Conservation (phyloP, 2,797 vertebrate species). For the Otolemur crassicaudatus region DNA sequence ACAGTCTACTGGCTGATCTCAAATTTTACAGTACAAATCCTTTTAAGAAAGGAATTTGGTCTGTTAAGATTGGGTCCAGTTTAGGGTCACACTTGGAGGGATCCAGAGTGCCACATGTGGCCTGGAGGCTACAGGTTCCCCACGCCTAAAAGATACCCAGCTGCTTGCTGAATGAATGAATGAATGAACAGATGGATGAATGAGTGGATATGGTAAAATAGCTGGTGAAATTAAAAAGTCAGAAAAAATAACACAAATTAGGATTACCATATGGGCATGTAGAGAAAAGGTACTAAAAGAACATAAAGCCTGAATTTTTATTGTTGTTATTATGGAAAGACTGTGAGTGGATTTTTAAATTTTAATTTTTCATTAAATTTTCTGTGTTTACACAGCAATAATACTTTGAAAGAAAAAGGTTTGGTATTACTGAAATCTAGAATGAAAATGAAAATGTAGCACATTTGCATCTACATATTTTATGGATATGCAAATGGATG, state of each 20-base stretch:
- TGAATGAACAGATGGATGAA: background rate
- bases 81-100: background rate
- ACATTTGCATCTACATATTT: constrained; percentile 61
- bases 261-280: constrained; percentile 55
- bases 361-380: constrained; percentile 79
- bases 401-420: constrained; percentile 73
- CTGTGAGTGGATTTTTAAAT: constrained; percentile 73
- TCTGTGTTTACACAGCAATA: constrained; percentile 72
- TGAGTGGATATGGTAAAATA: background rate
- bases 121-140: background rate
- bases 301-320: constrained; percentile 53
- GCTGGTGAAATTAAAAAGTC: background rate
- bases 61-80: background rate
- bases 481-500: constrained; percentile 46
- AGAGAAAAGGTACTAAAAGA: background rate
- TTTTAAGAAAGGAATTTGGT: background rate
- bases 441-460: constrained; percentile 62
- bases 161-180: background rate
- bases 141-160: background rate
- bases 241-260: constrained; percentile 28
- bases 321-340: constrained; percentile 60
- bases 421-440: constrained; percentile 65
- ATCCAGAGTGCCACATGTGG: background rate
- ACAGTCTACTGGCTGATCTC: background rate
- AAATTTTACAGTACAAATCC: background rate